phyloP scores from a whole-genome alignment of 2,888 invertebrate species.

The Clusia tigrina region DNA sequence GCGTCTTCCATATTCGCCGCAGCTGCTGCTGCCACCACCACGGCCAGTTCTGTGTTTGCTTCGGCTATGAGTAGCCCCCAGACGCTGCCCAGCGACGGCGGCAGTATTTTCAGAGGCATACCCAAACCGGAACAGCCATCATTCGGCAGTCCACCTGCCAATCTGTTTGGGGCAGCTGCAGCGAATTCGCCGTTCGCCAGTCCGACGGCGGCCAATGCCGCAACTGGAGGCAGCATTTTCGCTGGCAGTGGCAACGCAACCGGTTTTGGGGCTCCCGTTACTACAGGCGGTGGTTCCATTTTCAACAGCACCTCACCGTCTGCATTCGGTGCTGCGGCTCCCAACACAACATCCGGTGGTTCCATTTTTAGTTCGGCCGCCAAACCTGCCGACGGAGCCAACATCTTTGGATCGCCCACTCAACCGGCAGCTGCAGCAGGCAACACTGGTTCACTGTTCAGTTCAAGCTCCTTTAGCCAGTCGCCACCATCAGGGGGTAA shows the following conservation, averaged over 20 bases:
- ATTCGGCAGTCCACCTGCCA: slow-evolving; percentile 42
- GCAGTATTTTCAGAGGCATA: slow-evolving; percentile 51
- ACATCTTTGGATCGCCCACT: slow-evolving; percentile 47
- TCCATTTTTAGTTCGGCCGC: slow-evolving; percentile 18
- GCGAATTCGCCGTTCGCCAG: slow-evolving; percentile 40
- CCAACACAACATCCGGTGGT: slow-evolving; percentile 25
- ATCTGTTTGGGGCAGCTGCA: slow-evolving; percentile 50
- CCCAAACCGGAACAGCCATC: slow-evolving; percentile 57
- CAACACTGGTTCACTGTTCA: slow-evolving; percentile 38
- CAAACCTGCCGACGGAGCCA: slow-evolving; percentile 41
- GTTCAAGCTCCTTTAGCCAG: slow-evolving; percentile 32
- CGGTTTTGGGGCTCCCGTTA: slow-evolving; percentile 29
- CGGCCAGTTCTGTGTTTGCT: not conserved
- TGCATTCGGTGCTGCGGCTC: slow-evolving; percentile 16
- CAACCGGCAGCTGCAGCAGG: slow-evolving; percentile 24
- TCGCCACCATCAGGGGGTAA: slow-evolving; percentile 18
- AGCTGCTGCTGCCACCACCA: slow-evolving; percentile 19
- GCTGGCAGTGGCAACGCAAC: slow-evolving; percentile 34
- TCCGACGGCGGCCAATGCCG: slow-evolving; percentile 22
- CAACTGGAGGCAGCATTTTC: slow-evolving; percentile 48
- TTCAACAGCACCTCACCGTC: slow-evolving; percentile 32
- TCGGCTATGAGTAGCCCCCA: too few relatives aligned
- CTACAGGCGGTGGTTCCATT: slow-evolving; percentile 41
- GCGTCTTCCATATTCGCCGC: slow-evolving; percentile 15
- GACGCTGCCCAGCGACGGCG: too few relatives aligned